Conservation (phyloP, 2,797 vertebrate species). For the Melanogrammus aeglefinus region DNA sequence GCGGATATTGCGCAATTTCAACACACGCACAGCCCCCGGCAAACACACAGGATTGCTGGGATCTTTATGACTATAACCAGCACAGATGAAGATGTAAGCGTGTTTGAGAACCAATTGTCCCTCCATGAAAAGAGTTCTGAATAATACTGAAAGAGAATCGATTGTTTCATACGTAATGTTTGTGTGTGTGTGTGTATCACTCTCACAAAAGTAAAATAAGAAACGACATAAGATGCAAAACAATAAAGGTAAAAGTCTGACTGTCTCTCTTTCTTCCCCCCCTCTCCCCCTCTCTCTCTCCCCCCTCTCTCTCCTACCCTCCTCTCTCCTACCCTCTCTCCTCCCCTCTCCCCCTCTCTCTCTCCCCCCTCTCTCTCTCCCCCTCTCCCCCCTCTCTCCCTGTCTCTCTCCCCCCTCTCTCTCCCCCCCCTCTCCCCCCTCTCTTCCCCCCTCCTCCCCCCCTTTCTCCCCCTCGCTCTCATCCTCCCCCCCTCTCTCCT, state of each 20-base stretch:
- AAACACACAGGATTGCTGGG: constrained; percentile 32
- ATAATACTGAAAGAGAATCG: background rate
- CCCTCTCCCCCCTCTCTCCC: no score
- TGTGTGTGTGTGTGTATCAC: background rate
- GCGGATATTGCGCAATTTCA: constrained; percentile 38
- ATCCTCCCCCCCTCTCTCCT: no score
- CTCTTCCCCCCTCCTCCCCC: constrained; percentile 17
- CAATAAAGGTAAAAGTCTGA: no score
- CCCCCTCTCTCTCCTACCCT: background rate
- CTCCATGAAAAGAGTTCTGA: constrained; percentile 26
- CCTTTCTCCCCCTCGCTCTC: constrained; percentile 29
- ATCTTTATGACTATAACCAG: constrained; percentile 46
- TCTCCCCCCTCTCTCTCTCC: no score
- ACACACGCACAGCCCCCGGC: constrained; percentile 21
- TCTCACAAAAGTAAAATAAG: background rate
- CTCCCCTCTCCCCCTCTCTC: no score
- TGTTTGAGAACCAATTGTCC: constrained; percentile 32
- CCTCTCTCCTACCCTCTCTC: background rate
- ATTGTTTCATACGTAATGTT: background rate
- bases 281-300: no score
- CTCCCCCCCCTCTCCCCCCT: background rate
- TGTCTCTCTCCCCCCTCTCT: constrained; percentile 15
- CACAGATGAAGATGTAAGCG: constrained; percentile 32
- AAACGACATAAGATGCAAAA: background rate
- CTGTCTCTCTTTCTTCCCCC: background rate